Conservation (phyloP, 2,113 vertebrate species). For the Canis aureus region DNA sequence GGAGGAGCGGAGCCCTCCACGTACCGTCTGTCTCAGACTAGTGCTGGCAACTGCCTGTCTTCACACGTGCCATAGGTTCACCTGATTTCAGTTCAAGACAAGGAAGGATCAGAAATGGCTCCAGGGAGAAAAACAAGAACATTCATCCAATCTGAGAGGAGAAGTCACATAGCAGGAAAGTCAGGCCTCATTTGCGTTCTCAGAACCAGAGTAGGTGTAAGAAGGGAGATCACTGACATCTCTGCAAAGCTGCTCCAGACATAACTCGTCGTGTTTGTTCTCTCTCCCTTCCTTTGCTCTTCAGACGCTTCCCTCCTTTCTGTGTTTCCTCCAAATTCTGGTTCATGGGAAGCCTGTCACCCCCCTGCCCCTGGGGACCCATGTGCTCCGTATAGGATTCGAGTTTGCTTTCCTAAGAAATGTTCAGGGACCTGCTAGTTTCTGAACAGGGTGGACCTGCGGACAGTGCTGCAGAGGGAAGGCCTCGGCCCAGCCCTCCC, state of each 20-base stretch:
- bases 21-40: neutral
- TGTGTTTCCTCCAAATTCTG: neutral
- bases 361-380: neutral
- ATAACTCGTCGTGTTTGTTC: rapidly evolving
- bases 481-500: neutral
- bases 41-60: neutral
- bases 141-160: neutral
- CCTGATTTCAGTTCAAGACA: neutral
- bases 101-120: neutral
- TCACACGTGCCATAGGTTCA: rapidly evolving
- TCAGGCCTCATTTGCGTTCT: rapidly evolving
- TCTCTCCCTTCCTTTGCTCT: neutral
- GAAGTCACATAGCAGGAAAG: neutral
- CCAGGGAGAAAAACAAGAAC: neutral
- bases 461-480: neutral
- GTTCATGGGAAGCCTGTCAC: neutral
- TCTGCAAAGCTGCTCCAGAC: rapidly evolving
- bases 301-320: neutral
- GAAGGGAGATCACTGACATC: rapidly evolving
- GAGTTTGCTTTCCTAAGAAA: too few species aligned
- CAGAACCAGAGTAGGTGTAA: neutral
- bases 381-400: neutral
- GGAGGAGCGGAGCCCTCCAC: neutral
- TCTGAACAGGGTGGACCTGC: neutral
- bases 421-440: neutral